Base-by-base conservation (phyloP, 2,113 vertebrate species). In the Brachyhypopomus gauderio region DNA sequence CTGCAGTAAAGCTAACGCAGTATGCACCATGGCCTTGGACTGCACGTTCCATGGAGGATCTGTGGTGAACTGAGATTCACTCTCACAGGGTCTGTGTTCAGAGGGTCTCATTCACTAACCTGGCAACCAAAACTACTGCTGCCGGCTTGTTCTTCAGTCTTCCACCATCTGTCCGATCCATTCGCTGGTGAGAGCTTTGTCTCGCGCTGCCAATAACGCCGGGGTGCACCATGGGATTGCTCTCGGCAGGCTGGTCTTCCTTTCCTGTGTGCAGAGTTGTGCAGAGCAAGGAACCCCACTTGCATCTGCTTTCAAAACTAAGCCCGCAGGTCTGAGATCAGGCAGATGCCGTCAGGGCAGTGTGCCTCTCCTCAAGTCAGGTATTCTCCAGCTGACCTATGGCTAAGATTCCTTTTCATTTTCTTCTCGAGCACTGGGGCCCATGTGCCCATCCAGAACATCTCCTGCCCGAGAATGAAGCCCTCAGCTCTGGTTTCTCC, bases 151-250 rank as follows among this genome's bases (percentile, higher is more conserved):
- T n/a, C 8, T 19, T 41, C n/a, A 38, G 66, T 70, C 36, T 12
- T 70, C 66, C n/a, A 19, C 66, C 66, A 70, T 70, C 66, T 70
- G 66, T 41, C 8, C 20, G 34, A 70, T 70, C 66, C 38, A 38
- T 70, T 41, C 34, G n/a, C 66, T 70, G 66, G 34, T 70, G 66
- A 70, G 36, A 70, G n/a, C n/a, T 70, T 14, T 70, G 34, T 41
- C 66, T 70, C 38, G 6, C 3, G 7, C 66, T 70, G 66, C 66
- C 66, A 70, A 41, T 20, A 22, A 41, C 12, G 19, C 19, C 34
- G 66, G 38, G 64, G 36, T n/a, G 20, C n/a, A 34, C 66, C 41
- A 19, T n/a, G 36, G 34, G 66, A 70, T 70, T 70, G 9, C 7
- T 19, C 20, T 70, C 34, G 22, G 34, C 11, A 25, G 36, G 34